phyloP scores from a whole-genome alignment of 1,140 invertebrate genomes.

The Drosophila teissieri region DNA sequence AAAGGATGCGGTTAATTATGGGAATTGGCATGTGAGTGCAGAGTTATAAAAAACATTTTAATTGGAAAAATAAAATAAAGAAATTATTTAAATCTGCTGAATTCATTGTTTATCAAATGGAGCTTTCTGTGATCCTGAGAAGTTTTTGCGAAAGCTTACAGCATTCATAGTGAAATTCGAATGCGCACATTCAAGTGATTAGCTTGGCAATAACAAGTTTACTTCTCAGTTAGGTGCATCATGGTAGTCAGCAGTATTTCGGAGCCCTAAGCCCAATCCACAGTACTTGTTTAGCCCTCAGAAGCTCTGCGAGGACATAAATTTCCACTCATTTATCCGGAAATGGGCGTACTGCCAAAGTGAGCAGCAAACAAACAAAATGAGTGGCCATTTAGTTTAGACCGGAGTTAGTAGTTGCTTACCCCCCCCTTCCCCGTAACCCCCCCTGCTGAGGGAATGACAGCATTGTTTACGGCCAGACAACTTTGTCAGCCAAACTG shows the following conservation, averaged over 20 bases:
- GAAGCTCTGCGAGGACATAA: conserved; percentile 43
- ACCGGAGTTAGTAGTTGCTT: conserved; percentile 50
- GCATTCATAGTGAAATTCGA: conserved; percentile 37
- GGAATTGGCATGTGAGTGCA: neutral
- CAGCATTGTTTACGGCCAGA: conserved; percentile 64
- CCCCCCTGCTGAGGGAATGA: conserved; percentile 6
- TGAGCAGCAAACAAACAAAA: conserved; percentile 65
- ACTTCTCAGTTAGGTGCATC: conserved; percentile 41
- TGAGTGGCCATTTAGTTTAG: conserved; percentile 66
- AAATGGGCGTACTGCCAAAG: conserved; percentile 64
- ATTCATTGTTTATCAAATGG: neutral
- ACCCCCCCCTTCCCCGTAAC: neutral
- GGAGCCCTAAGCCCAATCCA: conserved; percentile 6
- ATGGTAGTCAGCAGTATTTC: conserved; percentile 52
- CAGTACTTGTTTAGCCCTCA: neutral
- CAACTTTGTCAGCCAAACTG: conserved; percentile 62
- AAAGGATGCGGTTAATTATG: conserved; percentile 26
- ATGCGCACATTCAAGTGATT: conserved; percentile 55
- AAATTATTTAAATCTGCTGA: too few relatives aligned
- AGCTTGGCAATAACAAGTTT: conserved; percentile 64
- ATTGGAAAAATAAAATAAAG: neutral
- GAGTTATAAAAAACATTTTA: neutral
- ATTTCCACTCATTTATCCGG: conserved; percentile 66
- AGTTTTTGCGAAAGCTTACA: neutral
- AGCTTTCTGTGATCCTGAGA: neutral